Evolutionary conservation across 2,797 vertebrate genomes (phyloP).

Genomic region (Craterocephalus amniculus): DNA sequence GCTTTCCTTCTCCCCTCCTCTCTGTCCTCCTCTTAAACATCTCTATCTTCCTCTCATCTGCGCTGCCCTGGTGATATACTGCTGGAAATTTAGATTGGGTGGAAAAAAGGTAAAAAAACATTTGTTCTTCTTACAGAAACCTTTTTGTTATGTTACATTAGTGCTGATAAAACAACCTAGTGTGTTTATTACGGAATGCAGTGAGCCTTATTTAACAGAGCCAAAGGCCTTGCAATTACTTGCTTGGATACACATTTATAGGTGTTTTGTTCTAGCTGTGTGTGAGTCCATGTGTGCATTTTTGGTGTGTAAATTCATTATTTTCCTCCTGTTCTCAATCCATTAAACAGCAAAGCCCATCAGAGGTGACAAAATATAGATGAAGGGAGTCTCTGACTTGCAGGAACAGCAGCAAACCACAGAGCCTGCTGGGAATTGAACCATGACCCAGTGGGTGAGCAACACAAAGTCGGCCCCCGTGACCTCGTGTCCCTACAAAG

Average conservation of each 20-base stretch:
- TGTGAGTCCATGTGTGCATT: slow-evolving; percentile 9
- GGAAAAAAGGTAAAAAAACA: background rate
- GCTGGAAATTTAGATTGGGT: slow-evolving; percentile 23
- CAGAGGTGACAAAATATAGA: slow-evolving; percentile 59
- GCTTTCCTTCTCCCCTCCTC: slow-evolving; percentile 35
- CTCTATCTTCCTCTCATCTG: slow-evolving; percentile 12
- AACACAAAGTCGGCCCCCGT: slow-evolving; percentile 51
- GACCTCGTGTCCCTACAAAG: slow-evolving; percentile 61
- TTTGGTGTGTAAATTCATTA: slow-evolving; percentile 41
- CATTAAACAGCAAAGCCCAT: slow-evolving; percentile 54
- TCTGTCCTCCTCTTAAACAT: slow-evolving; percentile 30
- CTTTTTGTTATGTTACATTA: slow-evolving; percentile 58
- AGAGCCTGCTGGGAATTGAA: slow-evolving; percentile 62
- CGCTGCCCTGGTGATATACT: slow-evolving; percentile 28
- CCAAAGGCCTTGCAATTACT: slow-evolving; percentile 74
- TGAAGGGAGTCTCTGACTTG: slow-evolving; percentile 55
- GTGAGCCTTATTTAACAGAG: slow-evolving; percentile 52
- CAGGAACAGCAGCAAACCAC: slow-evolving; percentile 38
- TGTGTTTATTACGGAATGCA: slow-evolving; percentile 56
- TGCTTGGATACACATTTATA: slow-evolving; percentile 75
- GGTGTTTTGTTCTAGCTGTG: slow-evolving; percentile 56
- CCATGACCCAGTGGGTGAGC: slow-evolving; percentile 48
- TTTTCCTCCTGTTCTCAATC: slow-evolving; percentile 50
- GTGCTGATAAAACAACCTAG: slow-evolving; percentile 43
- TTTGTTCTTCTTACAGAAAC: slow-evolving; percentile 39